Base-by-base conservation (phyloP, 2,888 invertebrate species). In the Ceratothoa steindachneri region DNA sequence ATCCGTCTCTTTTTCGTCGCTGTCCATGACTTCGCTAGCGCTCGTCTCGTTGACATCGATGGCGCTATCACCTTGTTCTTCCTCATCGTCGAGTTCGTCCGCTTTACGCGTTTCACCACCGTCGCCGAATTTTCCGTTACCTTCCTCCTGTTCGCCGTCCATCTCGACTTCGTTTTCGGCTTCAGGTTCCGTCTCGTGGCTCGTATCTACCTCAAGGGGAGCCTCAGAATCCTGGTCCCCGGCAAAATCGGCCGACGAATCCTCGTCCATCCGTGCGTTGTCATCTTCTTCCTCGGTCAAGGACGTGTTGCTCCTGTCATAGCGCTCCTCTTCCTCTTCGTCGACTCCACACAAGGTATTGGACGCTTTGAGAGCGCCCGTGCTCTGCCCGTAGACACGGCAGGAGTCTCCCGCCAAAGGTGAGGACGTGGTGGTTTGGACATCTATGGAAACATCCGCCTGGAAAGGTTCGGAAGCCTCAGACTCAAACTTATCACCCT, bases 181-280 rank as follows among this genome's bases (percentile, higher is more conserved):
- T 28, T 77, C 77, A 15, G 77, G 77, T 67, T 78, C 77, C 15
- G 77, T 78, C 31, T 78, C 77, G 67, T 78, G 77, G 22, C 77
- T 78, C 28, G 77, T 78, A 52, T 78, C 77, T 19, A 78, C 77
- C 30, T 78, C 77, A 2, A 78, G 73, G 1, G 77, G 77, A 29
- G 77, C 75, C 55, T 78, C 77, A 1, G 77, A 78, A 66, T 78
- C 77, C 41, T 78, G 77, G 28, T 78, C 77, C 7, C 74, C 75
- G 9, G 69, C 65, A 7, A 75, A 72, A 29, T 75, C 75, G 29
- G 69, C 71, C 5, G 75, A 75, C 30, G 74, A 74, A 64, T 68
- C 55, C 4, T 77, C 70, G 2, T 60, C 69, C 52, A 69, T 53
- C 9, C 60, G 19, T 19, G 24, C 41, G 19, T 52, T 51, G 22